Percentiles rank a stretch among this genome's conserved stretches.
Evolutionary conservation across 1,140 invertebrate species (phyloP).

Genomic region (Pissodes strobi): DNA sequence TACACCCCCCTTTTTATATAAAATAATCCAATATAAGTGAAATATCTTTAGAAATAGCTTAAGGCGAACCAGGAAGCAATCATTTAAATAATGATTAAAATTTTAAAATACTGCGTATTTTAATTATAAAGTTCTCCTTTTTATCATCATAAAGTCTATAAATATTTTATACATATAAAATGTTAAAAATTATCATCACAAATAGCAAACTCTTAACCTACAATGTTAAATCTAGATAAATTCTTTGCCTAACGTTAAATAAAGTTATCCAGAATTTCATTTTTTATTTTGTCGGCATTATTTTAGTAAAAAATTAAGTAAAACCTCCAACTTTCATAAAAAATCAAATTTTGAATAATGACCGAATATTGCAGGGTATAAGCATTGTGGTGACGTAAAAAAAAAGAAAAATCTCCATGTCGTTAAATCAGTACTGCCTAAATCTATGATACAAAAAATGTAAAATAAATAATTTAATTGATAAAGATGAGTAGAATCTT

Average conservation of each 20-base stretch:
- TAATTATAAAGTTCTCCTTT: too few relatives aligned
- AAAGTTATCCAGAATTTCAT: slow-evolving; percentile 5
- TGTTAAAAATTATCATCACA: slow-evolving; percentile 53
- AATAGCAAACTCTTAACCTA: slow-evolving; percentile 48
- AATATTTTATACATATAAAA: slow-evolving; percentile 41
- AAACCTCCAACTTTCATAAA: not conserved
- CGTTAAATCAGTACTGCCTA: slow-evolving; percentile 14
- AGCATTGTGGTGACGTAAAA: slow-evolving; percentile 4
- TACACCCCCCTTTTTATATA: slow-evolving; percentile 1
- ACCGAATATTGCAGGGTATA: slow-evolving; percentile 14
- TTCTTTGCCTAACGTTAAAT: slow-evolving; percentile 19
- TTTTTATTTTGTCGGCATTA: not conserved
- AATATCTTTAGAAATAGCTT: too few relatives aligned
- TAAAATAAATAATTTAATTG: too few relatives aligned
- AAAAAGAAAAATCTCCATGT: slow-evolving; percentile 3
- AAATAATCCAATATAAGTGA: slow-evolving; percentile 1
- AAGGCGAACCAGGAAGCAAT: too few relatives aligned
- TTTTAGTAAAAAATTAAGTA: too few relatives aligned
- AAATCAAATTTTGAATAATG: slow-evolving; percentile 22
- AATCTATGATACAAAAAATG: slow-evolving; percentile 13
- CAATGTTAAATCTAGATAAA: slow-evolving; percentile 33
- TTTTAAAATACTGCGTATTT: too few relatives aligned
- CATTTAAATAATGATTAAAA: too few relatives aligned
- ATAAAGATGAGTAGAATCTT: too few relatives aligned
- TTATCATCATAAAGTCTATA: slow-evolving; percentile 39